phyloP scores from a whole-genome alignment of 1,140 invertebrate genomes.

The Hydropsyche tenuis region DNA sequence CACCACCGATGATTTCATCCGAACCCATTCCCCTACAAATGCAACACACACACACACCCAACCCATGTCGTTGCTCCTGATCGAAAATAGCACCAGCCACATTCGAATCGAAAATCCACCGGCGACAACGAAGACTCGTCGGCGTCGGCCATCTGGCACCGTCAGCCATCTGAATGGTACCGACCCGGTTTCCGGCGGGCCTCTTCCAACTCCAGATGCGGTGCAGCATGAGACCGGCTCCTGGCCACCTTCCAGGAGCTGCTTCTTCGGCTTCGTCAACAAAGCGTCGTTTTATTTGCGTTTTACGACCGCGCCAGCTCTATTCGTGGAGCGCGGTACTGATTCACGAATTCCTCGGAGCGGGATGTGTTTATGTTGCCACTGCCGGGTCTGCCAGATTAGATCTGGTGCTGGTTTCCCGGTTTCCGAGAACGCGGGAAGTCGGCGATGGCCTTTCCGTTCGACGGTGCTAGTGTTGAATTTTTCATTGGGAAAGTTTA shows the following conservation, averaged over 20 bases:
- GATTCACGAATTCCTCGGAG: slow-evolving; percentile 32
- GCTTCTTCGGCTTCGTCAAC: slow-evolving; percentile 12
- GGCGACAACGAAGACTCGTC: not conserved
- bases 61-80: too few species aligned
- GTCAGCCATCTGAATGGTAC: slow-evolving; percentile 18
- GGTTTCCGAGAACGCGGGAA: too few species aligned
- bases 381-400: not conserved
- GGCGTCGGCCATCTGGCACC: slow-evolving; percentile 18
- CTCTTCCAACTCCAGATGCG: slow-evolving; percentile 5
- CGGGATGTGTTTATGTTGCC: slow-evolving; percentile 24
- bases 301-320: not conserved
- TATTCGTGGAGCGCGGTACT: not conserved
- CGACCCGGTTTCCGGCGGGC: not conserved
- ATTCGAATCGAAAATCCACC: too few species aligned
- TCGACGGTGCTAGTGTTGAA: too few species aligned
- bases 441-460: too few species aligned
- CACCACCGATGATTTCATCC: too few species aligned
- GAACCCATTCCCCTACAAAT: too few species aligned
- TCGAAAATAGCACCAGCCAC: too few species aligned
- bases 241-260: slow-evolving; percentile 8
- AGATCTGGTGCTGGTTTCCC: not conserved
- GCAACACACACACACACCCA: not conserved
- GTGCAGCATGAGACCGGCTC: slow-evolving; percentile 6
- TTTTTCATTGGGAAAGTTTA: too few species aligned
- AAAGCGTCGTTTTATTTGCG: slow-evolving; percentile 28